phyloP scores from a whole-genome alignment of 2,888 invertebrate species.

The Mimachlamys varia region DNA sequence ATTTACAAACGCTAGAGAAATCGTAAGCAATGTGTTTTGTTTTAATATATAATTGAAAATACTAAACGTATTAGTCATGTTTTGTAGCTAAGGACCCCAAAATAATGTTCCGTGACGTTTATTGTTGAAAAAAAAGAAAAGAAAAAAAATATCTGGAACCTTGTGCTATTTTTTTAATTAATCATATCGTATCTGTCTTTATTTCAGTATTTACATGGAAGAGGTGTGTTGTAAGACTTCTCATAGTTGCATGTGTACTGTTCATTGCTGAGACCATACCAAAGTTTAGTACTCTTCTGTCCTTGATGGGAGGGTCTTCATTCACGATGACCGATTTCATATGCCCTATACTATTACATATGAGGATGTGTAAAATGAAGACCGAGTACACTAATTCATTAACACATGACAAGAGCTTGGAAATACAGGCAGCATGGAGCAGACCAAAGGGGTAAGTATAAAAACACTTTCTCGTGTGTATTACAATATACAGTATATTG shows the following conservation, averaged over 20 bases:
- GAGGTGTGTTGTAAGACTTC: background rate
- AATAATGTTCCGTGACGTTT: too few relatives aligned
- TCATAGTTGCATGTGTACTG: background rate
- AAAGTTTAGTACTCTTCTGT: background rate
- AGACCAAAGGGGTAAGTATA: background rate
- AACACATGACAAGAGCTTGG: background rate
- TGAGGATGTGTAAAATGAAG: background rate
- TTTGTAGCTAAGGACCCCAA: too few relatives aligned
- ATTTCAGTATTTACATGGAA: slow-evolving; percentile 28
- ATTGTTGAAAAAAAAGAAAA: too few relatives aligned
- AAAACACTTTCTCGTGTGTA: background rate
- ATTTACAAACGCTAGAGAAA: too few relatives aligned
- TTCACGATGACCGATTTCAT: background rate
- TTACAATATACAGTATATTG: background rate
- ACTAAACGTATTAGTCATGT: too few relatives aligned
- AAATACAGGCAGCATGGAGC: background rate
- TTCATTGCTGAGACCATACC: slow-evolving; percentile 6
- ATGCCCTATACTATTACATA: background rate
- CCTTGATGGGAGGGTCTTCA: background rate
- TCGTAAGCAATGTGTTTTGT: too few relatives aligned
- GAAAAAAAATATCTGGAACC: too few relatives aligned
- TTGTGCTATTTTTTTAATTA: background rate
- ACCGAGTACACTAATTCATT: background rate
- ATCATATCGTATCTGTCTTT: background rate
- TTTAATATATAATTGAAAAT: too few relatives aligned